Evolutionary conservation across 2,797 vertebrate genomes (phyloP), one percentile per base, ranked within the genome.

Genomic region (Stomatorhinus walkeri): DNA sequence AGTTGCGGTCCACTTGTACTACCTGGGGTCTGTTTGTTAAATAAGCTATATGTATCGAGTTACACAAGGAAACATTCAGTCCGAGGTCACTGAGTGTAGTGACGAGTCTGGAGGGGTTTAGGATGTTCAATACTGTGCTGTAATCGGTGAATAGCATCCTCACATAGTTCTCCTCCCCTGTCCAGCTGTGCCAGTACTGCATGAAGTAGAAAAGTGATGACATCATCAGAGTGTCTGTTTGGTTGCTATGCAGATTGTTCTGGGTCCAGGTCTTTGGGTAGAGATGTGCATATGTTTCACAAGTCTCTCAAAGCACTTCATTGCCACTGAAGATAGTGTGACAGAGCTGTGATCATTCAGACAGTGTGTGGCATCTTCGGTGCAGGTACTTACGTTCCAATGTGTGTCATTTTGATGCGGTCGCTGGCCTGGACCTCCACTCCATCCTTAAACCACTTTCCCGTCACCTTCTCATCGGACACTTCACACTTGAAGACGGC

Each of bases 401-500:
- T 43, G 48, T 98, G 98, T 90, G 93, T 93, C 68, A 97, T 97
- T 88, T 95, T 97, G 91, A 97, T 94, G 88, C 97, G 96, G 0
- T 96, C 93, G 68, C 94, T 96, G 54, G 97, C 92, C 59, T 94
- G 59, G 12, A 98, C 96, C 92, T 98, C 98, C 8, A 97, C 92
- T 0, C 98, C 97, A 0, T 98, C 96, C 93, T 96, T 98, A 89
- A 91, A 97, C 98, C 98, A 98, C 91, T 97, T 97, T 87, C 98
- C 98, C 0, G 97, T 98, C 89, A 98, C 98, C 91, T 98, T 98
- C 0, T 97, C 97, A 0, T 98, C 97, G 0, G 98, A 98, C 91
- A 98, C 97, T 91, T 98, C 98, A 9, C 98, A 98, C 92, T 97
- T 97, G 94, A 98, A 98, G 92, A 97, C 0, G 0, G 98, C 98